Conservation (phyloP, 1,140 invertebrate species). For the Drosophila subpulchrella region DNA sequence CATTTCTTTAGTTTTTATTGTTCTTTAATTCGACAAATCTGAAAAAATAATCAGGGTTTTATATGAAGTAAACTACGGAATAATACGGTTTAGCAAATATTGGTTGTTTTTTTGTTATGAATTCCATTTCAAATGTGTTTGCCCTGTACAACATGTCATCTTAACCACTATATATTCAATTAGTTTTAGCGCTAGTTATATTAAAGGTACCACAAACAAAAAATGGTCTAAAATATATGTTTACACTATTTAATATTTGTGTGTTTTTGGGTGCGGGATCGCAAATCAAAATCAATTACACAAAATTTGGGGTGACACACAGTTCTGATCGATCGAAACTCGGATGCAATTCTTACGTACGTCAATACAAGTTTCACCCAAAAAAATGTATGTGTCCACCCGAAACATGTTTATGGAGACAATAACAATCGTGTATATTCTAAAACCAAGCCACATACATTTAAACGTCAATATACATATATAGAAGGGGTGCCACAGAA, state of each 20-base stretch:
- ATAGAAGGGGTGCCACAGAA: neutral
- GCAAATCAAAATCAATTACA: constrained; percentile 34
- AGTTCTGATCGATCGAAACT: too few relatives aligned
- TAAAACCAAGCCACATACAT: constrained; percentile 51
- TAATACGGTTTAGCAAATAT: constrained; percentile 8
- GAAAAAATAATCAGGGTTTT: constrained; percentile 1
- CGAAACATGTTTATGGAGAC: constrained; percentile 7
- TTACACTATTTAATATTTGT: constrained; percentile 30
- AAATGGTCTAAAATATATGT: constrained; percentile 66
- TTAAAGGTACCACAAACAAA: constrained; percentile 3
- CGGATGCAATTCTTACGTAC: too few relatives aligned
- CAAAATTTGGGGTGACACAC: neutral
- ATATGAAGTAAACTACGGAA: constrained; percentile 14
- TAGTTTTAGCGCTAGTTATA: constrained; percentile 15
- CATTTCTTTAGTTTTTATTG: constrained; percentile 50
- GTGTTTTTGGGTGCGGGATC: constrained; percentile 18
- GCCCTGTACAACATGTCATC: constrained; percentile 57
- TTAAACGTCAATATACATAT: constrained; percentile 17
- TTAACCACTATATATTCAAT: constrained; percentile 26
- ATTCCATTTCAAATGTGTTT: constrained; percentile 13
- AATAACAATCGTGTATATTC: constrained; percentile 45
- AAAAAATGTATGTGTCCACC: too few relatives aligned
- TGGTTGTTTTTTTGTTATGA: neutral
- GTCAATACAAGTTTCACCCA: too few relatives aligned
- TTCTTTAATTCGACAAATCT: constrained; percentile 27